Evolutionary conservation across 2,888 invertebrate genomes (phyloP), one percentile per base, ranked within the genome.

Genomic region (Entomobrya proxima): DNA sequence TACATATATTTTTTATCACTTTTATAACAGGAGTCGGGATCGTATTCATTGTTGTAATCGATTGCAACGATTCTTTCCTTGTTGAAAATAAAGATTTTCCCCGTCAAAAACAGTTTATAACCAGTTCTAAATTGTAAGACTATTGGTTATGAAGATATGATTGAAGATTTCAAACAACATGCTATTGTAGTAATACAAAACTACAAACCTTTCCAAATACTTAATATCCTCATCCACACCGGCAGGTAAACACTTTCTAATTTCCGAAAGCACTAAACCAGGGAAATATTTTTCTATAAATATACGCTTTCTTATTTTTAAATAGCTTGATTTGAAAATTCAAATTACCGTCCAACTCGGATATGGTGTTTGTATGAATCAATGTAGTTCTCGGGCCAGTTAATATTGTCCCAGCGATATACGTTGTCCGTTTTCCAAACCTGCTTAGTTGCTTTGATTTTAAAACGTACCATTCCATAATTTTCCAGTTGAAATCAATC

Each of bases 401-500:
- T 13, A 84, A 24, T 9, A 77, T 2, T 18, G 40, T 55, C 4
- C 82, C 83, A 1, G 77, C 83, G 24, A 76, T 69, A 52, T 77
- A 84, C 11, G 24, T 13, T 15, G 18, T 27, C 24, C 13, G 21
- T 13, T 18, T 58, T 24, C 83, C 77, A 69, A 84, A 76, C 18
- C 83, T 61, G 13, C 77, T 55, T 15, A 84, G n/a, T 24, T 84
- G 83, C 32, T 55, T 84, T 0, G 83, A 77, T 47, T 77, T 84
- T 7, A 84, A 13, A 0, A 50, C n/a, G 47, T 84, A 77, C 83
- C 83, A 84, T 47, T 84, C 77, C 52, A 84, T 32, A 5, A 84
- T 55, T 30, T 24, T 84, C 52, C 69, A 84, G 37, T 84, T 84
- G 24, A 77, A 84, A 35, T 84, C 77, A 32, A 84, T 84, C 83